Percentiles rank a stretch among this genome's conserved stretches.
Conservation (phyloP, 2,888 invertebrate species). For the Iselma pallidipennis region DNA sequence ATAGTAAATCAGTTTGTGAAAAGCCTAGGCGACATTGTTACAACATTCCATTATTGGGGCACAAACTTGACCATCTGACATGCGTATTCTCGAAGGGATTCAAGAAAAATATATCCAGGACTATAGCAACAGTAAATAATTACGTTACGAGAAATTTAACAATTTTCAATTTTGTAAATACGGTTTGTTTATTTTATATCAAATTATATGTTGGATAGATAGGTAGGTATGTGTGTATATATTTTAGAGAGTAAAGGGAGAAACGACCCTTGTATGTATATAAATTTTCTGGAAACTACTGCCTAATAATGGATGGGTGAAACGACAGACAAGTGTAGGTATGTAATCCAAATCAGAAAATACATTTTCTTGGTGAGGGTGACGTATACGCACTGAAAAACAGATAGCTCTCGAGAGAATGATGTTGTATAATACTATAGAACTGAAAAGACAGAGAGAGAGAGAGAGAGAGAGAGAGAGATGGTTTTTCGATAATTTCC, state of each 20-base stretch:
- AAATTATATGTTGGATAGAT: slow-evolving; percentile 28
- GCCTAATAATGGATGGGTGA: slow-evolving; percentile 15
- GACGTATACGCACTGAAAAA: slow-evolving; percentile 15
- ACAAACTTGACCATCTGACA: not conserved
- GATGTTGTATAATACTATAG: slow-evolving; percentile 4
- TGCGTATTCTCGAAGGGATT: not conserved
- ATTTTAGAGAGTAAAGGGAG: slow-evolving; percentile 14
- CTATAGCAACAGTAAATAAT: too few relatives aligned
- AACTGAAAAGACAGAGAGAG: too few relatives aligned
- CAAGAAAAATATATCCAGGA: too few relatives aligned
- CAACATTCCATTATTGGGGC: not conserved
- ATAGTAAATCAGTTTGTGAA: not conserved
- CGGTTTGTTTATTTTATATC: slow-evolving; percentile 20
- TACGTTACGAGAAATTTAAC: slow-evolving; percentile 19
- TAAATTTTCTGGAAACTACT: slow-evolving; percentile 5
- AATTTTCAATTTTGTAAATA: slow-evolving; percentile 25
- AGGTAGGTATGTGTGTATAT: too few relatives aligned
- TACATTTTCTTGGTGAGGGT: slow-evolving; percentile 11
- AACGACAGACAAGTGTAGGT: slow-evolving; percentile 25
- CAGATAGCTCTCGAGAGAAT: slow-evolving; percentile 18
- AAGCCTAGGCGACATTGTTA: not conserved
- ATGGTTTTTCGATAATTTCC: slow-evolving; percentile 23
- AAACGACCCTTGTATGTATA: not conserved
- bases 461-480: too few relatives aligned
- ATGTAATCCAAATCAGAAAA: slow-evolving; percentile 26